Percentiles rank a stretch among this genome's conserved stretches.
These are phyloP conservation scores for Tetanocera ferruginea DNA, from an alignment of 2,888 invertebrate species.

Conservation along the genomic window DNA sequence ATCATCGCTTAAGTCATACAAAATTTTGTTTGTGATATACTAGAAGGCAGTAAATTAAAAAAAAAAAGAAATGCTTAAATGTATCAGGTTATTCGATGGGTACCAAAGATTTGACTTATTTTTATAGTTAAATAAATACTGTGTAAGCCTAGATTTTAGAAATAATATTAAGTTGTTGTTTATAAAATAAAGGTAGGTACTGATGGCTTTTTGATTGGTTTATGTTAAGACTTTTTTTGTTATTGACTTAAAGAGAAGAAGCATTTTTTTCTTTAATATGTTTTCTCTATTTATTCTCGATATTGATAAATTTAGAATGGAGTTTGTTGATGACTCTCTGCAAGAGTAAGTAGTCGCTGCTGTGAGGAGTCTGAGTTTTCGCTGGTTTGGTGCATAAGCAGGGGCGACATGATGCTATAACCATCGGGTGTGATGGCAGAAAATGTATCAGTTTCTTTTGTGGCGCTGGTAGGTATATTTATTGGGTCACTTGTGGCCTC, in stretches of 20 bases:
- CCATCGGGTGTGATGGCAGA: slow-evolving; percentile 59
- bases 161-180: background rate
- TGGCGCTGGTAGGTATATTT: background rate
- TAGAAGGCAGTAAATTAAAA: too few species aligned
- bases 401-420: slow-evolving; percentile 63
- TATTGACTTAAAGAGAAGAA: too few species aligned
- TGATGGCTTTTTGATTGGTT: background rate
- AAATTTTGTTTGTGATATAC: too few species aligned
- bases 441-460: slow-evolving; percentile 40
- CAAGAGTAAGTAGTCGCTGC: slow-evolving; percentile 25
- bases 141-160: background rate
- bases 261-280: too few species aligned
- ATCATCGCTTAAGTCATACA: background rate
- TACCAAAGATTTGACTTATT: background rate
- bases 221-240: background rate
- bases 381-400: slow-evolving; percentile 50
- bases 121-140: background rate
- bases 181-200: background rate
- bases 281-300: background rate
- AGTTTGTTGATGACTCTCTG: slow-evolving; percentile 43
- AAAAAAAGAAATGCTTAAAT: too few species aligned
- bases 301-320: background rate
- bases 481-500: background rate
- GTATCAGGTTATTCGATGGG: too few species aligned
- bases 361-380: slow-evolving; percentile 40